Base-by-base conservation (phyloP, 2,113 vertebrate species). In the Callospermophilus lateralis region DNA sequence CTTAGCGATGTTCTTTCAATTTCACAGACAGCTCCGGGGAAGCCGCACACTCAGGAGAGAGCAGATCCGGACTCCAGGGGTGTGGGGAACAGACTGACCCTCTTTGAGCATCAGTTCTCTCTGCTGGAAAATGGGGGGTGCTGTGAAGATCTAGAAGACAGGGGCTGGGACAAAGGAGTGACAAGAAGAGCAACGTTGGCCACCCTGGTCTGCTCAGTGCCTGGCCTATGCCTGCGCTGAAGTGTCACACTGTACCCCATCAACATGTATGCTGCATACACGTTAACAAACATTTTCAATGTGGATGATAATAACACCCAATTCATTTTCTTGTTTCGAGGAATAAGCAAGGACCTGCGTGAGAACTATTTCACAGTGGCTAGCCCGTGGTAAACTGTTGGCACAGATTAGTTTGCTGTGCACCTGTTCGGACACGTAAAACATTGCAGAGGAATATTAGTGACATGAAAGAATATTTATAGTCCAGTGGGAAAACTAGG, bases 321-420 rank as follows among this genome's bases (percentile, higher is more conserved):
- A n/a, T 70, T 79, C n/a, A n/a, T 51, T 80, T 73, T 84, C 65
- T 72, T 80, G 6, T 90, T 80, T 37, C 80, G 20, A 88, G 76
- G 58, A 55, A 68, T n/a, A 94, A 95, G 84, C 58, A 12, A 79
- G 19, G 42, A 83, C 51, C 78, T 15, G 13, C 1, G 17, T 32
- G 45, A 70, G 91, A 87, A 79, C 80, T 16, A 58, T 15, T 76
- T 42, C 76, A 68, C 39, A 63, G 55, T 3, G 26, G 28, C 65
- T 79, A 39, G 61, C 4, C 1, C 8, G 6, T 1, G 22, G 55
- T 34, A 55, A 87, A 26, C 11, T 12, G 61, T 28, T n/a, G 51
- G 48, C 28, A 39, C 24, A 42, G 42, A 55, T 15, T 32, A 67
- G 42, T 12, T 86, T 90, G 34, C 42, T 92, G 30, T 11, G 11